Evolutionary conservation across 2,797 vertebrate species (phyloP).

Genomic region (Tolypeutes matacus): DNA sequence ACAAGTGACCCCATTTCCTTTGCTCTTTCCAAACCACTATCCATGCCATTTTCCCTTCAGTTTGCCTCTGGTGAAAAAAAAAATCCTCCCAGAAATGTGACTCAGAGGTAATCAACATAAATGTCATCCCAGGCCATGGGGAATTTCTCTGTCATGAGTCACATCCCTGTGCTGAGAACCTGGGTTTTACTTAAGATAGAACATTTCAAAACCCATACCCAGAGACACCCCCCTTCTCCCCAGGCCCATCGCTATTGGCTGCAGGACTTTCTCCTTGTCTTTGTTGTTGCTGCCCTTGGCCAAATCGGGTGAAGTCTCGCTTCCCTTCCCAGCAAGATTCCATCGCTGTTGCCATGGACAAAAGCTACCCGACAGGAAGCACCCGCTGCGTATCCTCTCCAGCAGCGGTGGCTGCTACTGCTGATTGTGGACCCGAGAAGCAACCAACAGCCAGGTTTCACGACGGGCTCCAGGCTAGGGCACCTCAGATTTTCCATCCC

Average conservation of each 20-base stretch:
- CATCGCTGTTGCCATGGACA: neutral
- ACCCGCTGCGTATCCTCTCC: neutral
- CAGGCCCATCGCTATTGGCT: neutral
- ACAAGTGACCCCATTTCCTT: constrained; percentile 45
- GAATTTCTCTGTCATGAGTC: constrained; percentile 79
- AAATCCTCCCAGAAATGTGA: constrained; percentile 73
- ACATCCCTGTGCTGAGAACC: constrained; percentile 71
- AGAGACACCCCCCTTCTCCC: constrained; percentile 39
- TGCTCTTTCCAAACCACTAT: constrained; percentile 69
- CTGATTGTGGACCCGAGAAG: neutral
- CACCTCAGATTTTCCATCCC: constrained; percentile 74
- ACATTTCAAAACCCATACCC: constrained; percentile 70
- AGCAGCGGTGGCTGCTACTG: constrained; percentile 15
- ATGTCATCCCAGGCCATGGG: constrained; percentile 82
- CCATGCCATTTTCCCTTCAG: constrained; percentile 62
- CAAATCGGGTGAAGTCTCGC: neutral
- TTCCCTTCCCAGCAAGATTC: constrained; percentile 48
- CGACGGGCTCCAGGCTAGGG: constrained; percentile 66
- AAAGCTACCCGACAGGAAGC: neutral
- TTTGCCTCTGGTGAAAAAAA: constrained; percentile 59
- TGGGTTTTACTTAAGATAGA: constrained; percentile 80
- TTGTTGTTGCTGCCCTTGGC: neutral
- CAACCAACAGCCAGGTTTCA: constrained; percentile 22
- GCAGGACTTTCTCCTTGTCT: constrained; percentile 61
- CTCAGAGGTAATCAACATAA: constrained; percentile 75